Conservation (phyloP, 2,113 vertebrate species). For the Prochilodus magdalenae region DNA sequence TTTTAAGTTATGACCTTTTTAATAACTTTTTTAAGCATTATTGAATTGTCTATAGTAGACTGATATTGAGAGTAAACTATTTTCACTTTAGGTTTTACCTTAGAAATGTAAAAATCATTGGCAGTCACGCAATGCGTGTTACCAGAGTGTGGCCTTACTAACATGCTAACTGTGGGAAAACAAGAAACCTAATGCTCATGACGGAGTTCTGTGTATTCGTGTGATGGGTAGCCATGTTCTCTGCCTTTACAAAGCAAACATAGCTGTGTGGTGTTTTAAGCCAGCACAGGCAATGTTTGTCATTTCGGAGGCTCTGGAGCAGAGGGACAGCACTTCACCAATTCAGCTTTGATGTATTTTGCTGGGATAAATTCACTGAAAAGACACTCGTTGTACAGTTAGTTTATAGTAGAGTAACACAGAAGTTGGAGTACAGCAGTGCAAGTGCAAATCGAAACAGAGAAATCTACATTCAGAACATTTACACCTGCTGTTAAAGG, state of each 20-base stretch:
- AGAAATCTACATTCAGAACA: background rate
- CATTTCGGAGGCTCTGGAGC: background rate
- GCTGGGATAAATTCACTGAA: background rate
- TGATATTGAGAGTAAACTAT: background rate
- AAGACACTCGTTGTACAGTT: background rate
- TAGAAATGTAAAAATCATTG: background rate
- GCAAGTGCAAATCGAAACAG: background rate
- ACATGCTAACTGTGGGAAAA: background rate
- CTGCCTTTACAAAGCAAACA: constrained; percentile 40
- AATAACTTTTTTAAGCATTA: background rate
- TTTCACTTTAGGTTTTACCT: background rate
- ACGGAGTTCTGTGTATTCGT: background rate
- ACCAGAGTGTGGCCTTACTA: background rate
- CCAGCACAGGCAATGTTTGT: background rate
- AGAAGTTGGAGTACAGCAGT: no score
- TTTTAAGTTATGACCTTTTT: constrained; percentile 15
- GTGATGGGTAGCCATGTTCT: background rate
- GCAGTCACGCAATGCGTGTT: background rate
- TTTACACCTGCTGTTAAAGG: background rate
- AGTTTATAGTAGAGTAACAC: background rate
- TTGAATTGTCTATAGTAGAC: background rate
- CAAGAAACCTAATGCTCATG: background rate
- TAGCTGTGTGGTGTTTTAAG: background rate
- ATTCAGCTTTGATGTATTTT: no score
- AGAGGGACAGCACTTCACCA: background rate